Evolutionary conservation across 2,888 invertebrate genomes (phyloP).

Genomic region (Mesochorus sp.): DNA sequence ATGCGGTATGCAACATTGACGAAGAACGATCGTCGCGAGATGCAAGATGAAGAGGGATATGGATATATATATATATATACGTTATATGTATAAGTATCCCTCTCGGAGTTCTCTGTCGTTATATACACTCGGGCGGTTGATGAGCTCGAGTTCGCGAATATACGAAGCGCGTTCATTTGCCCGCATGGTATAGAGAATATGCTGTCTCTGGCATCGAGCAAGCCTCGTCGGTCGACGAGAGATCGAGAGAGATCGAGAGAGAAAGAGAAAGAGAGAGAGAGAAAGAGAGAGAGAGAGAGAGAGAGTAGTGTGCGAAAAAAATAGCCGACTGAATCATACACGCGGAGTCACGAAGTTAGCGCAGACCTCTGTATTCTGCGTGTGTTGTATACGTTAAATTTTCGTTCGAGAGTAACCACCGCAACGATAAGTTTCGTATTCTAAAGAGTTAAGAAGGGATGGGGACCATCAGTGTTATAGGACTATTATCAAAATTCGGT

Average conservation of each 20-base stretch:
- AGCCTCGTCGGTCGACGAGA: slow-evolving; percentile 34
- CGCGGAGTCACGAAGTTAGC: slow-evolving; percentile 70
- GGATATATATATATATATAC: background rate
- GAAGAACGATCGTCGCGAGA: background rate
- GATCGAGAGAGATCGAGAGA: too few species aligned
- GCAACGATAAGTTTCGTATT: too few species aligned
- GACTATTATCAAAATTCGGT: too few species aligned
- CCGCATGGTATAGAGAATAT: slow-evolving; percentile 19
- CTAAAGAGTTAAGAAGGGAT: too few species aligned
- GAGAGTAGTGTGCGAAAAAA: slow-evolving; percentile 68
- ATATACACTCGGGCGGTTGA: background rate
- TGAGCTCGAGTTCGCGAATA: slow-evolving; percentile 18
- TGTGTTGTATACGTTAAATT: too few species aligned
- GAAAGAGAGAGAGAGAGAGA: slow-evolving; percentile 39
- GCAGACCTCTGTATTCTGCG: slow-evolving; percentile 41
- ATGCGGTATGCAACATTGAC: slow-evolving; percentile 21
- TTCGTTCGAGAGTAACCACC: too few species aligned
- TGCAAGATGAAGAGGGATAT: background rate
- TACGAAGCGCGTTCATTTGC: background rate
- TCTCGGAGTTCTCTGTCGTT: background rate
- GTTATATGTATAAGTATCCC: slow-evolving; percentile 1
- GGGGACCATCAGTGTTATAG: too few species aligned
- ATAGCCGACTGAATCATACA: slow-evolving; percentile 76
- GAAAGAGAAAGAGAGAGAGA: slow-evolving; percentile 1
- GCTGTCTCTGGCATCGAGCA: slow-evolving; percentile 44